These are phyloP conservation scores for Oscheius sp. DNA, from an alignment of 1,140 invertebrate genomes.

Conservation along the genomic window DNA sequence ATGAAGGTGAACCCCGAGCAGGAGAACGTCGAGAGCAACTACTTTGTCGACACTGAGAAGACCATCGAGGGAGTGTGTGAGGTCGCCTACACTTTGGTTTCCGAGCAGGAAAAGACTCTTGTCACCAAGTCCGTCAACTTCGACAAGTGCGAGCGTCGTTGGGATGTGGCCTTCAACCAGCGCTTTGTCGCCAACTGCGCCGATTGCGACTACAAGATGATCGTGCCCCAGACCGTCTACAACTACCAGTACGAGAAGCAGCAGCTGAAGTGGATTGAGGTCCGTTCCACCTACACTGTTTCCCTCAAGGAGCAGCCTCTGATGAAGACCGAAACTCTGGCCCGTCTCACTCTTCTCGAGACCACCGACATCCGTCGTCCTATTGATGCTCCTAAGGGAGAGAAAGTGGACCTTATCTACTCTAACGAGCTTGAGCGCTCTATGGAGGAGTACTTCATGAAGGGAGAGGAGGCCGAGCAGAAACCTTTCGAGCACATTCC, in stretches of 20 bases:
- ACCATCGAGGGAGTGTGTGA: constrained; percentile 49
- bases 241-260: constrained; percentile 26
- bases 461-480: constrained; percentile 36
- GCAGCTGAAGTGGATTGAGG: constrained; percentile 1
- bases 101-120: constrained; percentile 23
- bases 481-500: constrained; percentile 32
- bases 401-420: constrained; percentile 23
- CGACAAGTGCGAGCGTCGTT: constrained; percentile 48
- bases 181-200: constrained; percentile 28
- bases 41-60: constrained; percentile 36
- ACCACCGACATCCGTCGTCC: constrained; percentile 3
- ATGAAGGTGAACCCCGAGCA: constrained; percentile 31
- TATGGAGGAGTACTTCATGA: constrained; percentile 35
- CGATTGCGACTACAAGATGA: constrained; percentile 22
- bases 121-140: constrained; percentile 57
- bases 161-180: constrained; percentile 44
- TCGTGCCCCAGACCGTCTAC: constrained; percentile 22
- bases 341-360: constrained; percentile 5
- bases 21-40: constrained; percentile 6
- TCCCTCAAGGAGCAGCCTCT: constrained; percentile 15
- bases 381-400: constrained; percentile 7
- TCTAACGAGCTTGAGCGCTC: constrained; percentile 10
- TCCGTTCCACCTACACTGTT: constrained; percentile 21
- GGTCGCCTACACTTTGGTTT: constrained; percentile 42
- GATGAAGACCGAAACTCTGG: constrained; percentile 1